These are phyloP conservation scores for Astreopora myriophthalma DNA, from an alignment of 64 coral and sea anemone genomes.

Conservation along the genomic window DNA sequence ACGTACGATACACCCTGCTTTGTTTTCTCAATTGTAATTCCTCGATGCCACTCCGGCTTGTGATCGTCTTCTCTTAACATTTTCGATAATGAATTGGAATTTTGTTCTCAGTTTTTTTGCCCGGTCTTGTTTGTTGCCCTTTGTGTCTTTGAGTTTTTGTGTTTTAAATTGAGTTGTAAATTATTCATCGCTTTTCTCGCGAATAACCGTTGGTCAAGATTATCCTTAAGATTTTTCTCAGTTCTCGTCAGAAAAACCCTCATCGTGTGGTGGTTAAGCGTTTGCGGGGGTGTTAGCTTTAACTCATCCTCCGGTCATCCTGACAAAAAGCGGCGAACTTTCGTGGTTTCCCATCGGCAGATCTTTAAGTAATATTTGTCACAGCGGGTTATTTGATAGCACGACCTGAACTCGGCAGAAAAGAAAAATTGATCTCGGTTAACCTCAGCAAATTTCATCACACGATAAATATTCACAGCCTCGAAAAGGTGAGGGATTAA, in stretches of 20 bases:
- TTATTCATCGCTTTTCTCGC: slow-evolving; percentile 6
- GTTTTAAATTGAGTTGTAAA: neutral
- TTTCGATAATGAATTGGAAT: neutral
- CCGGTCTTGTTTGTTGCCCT: neutral
- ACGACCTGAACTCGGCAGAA: too few species aligned
- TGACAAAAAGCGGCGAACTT: neutral
- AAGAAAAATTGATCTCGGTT: neutral
- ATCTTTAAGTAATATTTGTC: neutral
- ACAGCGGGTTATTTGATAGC: neutral
- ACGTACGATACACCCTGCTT: neutral
- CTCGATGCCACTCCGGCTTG: neutral
- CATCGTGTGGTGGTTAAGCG: too few species aligned
- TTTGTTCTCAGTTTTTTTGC: neutral
- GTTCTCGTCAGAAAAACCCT: neutral
- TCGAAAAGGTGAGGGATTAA: neutral
- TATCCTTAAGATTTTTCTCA: neutral
- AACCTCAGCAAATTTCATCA: neutral
- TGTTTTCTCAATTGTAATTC: neutral
- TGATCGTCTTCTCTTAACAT: neutral
- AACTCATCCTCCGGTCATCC: neutral
- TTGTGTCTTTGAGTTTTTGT: neutral
- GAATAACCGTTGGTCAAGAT: neutral
- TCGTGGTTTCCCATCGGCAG: neutral
- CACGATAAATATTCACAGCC: neutral
- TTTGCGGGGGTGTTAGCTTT: neutral